Percentiles rank a stretch among this genome's conserved stretches.
phyloP scores from a whole-genome alignment of 1,140 invertebrate species.

The Listronotus bonariensis region DNA sequence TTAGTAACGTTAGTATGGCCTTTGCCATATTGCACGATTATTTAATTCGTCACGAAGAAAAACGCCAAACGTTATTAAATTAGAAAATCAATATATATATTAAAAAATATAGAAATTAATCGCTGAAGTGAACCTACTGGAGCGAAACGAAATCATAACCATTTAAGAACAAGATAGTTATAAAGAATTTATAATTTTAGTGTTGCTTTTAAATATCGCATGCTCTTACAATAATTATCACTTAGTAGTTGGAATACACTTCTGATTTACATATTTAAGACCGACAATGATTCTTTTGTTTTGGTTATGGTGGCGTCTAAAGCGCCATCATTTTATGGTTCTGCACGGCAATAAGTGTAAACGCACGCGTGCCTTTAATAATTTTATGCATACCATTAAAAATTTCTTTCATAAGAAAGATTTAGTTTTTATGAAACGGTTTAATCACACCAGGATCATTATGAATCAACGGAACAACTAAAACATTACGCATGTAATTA shows the following conservation, averaged over 20 bases:
- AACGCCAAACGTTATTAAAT: not conserved
- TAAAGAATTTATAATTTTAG: not conserved
- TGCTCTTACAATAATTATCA: not conserved
- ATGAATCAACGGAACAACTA: not conserved
- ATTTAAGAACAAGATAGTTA: not conserved
- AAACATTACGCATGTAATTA: not conserved
- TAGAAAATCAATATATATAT: constrained; percentile 6
- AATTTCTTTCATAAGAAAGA: not conserved
- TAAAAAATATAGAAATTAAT: constrained; percentile 12
- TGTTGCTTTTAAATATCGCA: not conserved
- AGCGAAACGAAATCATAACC: constrained; percentile 8
- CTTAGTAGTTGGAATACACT: not conserved
- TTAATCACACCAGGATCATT: constrained; percentile 6
- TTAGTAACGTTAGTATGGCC: too few relatives aligned
- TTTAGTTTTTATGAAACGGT: not conserved
- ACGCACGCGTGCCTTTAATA: constrained; percentile 7
- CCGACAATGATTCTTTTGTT: not conserved
- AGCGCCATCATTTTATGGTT: constrained; percentile 2
- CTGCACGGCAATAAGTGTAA: too few relatives aligned
- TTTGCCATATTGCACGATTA: constrained; percentile 9
- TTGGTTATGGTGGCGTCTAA: not conserved
- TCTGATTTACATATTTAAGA: not conserved
- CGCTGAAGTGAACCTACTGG: constrained; percentile 2
- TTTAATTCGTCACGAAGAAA: constrained; percentile 12
- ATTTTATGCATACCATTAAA: constrained; percentile 18